A percentile compares a stretch with the other conserved stretches of the same genome.
Conservation (phyloP, 2,797 vertebrate genomes). For the Linurgus olivaceus region DNA sequence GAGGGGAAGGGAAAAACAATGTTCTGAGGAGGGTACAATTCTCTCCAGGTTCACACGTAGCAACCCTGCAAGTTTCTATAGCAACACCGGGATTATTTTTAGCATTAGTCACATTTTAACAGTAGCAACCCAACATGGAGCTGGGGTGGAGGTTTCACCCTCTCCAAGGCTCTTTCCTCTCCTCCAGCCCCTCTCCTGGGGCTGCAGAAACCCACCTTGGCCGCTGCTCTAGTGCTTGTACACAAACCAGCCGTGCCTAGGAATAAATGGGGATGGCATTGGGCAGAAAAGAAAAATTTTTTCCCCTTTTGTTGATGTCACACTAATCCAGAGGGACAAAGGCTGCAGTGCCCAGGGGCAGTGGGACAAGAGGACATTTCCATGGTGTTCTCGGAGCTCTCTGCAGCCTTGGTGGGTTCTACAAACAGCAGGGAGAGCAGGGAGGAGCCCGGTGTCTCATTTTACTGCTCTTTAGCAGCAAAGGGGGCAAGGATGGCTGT, state of each 20-base stretch:
- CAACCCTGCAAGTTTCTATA: conserved; percentile 80
- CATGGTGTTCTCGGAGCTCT: not conserved
- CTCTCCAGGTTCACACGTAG: conserved; percentile 76
- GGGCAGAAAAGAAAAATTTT: not conserved
- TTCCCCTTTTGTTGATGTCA: not conserved
- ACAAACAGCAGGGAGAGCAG: not conserved
- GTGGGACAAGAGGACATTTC: not conserved
- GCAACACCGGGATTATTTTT: conserved; percentile 83
- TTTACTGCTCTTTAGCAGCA: not conserved
- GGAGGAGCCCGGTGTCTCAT: fast-evolving
- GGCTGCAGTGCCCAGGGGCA: not conserved
- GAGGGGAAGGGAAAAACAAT: conserved; percentile 72
- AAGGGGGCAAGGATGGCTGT: not conserved
- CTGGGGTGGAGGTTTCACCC: conserved; percentile 37
- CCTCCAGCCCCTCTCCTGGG: not conserved
- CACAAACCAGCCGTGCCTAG: not conserved
- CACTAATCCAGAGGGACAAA: not conserved
- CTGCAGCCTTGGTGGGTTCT: not conserved
- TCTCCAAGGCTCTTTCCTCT: not conserved
- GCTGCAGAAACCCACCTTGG: not conserved
- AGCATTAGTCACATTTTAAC: conserved; percentile 73
- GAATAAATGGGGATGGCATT: not conserved
- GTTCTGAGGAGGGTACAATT: conserved; percentile 57
- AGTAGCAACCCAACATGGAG: conserved; percentile 66
- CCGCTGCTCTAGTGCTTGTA: too few species aligned